Evolutionary conservation across 1,140 invertebrate genomes (phyloP).

Genomic region (Plutomurus gul): DNA sequence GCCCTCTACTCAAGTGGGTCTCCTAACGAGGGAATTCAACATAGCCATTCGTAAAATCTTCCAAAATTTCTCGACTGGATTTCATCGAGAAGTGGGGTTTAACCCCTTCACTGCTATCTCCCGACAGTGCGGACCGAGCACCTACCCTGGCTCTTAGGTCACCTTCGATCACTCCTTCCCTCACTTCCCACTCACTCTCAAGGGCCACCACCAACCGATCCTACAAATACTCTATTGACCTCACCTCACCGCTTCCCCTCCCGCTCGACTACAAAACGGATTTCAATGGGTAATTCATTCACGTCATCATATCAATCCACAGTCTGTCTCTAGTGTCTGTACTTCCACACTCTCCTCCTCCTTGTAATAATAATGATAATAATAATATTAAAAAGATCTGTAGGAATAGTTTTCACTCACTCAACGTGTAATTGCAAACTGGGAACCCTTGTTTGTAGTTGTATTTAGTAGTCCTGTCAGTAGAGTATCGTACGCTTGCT

Average conservation of each 20-base stretch:
- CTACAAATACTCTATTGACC: conserved; percentile 48
- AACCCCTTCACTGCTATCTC: conserved; percentile 73
- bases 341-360: background rate
- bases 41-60: conserved; percentile 21
- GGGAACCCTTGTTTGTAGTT: too few relatives aligned
- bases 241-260: conserved; percentile 28
- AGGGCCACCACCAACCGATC: conserved; percentile 49
- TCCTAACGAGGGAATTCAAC: background rate
- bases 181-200: conserved; percentile 49
- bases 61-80: conserved; percentile 93
- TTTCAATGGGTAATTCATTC: conserved; percentile 46
- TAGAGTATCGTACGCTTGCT: too few relatives aligned
- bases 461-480: too few relatives aligned
- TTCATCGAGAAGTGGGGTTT: conserved; percentile 94
- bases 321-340: background rate
- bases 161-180: conserved; percentile 58
- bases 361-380: too few relatives aligned
- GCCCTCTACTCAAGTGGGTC: too few relatives aligned
- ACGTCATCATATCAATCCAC: background rate
- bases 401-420: too few relatives aligned
- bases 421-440: too few relatives aligned
- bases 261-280: conserved; percentile 39
- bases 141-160: conserved; percentile 68
- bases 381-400: too few relatives aligned
- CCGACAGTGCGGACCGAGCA: conserved; percentile 79